These are phyloP conservation scores for Zaprionus vittiger DNA, from an alignment of 1,140 invertebrate genomes.

Conservation along the genomic window DNA sequence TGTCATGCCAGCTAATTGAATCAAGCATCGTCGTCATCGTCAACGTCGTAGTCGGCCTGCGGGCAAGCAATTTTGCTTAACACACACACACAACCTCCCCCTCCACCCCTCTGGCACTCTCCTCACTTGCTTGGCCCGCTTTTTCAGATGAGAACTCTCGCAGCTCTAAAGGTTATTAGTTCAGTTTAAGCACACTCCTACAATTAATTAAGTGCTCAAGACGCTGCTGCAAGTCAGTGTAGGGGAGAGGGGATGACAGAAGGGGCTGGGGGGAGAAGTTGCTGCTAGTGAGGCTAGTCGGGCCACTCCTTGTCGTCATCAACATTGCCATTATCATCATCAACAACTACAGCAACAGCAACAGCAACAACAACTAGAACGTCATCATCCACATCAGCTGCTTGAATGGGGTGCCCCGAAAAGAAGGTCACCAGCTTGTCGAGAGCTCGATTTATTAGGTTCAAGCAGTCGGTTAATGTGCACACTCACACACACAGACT, in stretches of 20 bases:
- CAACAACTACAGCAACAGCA: conserved; percentile 10
- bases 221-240: conserved; percentile 63
- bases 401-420: conserved; percentile 39
- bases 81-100: background rate
- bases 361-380: conserved; percentile 1
- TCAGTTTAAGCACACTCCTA: conserved; percentile 74
- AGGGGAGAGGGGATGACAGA: conserved; percentile 1
- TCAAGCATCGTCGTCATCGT: conserved; percentile 21
- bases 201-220: conserved; percentile 81
- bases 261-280: too few relatives aligned
- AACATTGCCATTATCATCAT: conserved; percentile 27
- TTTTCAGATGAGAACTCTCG: background rate
- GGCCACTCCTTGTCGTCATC: conserved; percentile 47
- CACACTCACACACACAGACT: conserved; percentile 26
- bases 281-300: background rate
- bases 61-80: conserved; percentile 43
- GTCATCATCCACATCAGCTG: conserved; percentile 17
- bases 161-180: conserved; percentile 78
- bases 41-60: conserved; percentile 15
- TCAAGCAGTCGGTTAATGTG: conserved; percentile 69
- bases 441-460: conserved; percentile 80
- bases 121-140: conserved; percentile 26
- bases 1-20: conserved; percentile 49
- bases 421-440: conserved; percentile 76
- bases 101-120: background rate